Conservation (phyloP, 2,888 invertebrate genomes). For the Drosophila paranaensis region DNA sequence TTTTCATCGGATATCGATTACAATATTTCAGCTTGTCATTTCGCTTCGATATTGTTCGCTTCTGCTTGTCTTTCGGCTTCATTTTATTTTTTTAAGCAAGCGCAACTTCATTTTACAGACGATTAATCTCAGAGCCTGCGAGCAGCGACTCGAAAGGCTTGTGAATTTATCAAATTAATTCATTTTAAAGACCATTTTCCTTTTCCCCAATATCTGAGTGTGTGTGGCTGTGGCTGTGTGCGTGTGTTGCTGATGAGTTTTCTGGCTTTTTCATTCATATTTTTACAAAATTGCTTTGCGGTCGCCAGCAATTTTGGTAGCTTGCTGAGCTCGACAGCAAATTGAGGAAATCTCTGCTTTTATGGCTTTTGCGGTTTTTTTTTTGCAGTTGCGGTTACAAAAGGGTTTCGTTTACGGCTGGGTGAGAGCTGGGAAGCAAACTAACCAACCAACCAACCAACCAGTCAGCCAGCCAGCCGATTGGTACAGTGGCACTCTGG, state of each 20-base stretch:
- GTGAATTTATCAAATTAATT: slow-evolving; percentile 67
- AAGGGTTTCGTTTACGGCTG: slow-evolving; percentile 55
- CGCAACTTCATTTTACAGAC: slow-evolving; percentile 44
- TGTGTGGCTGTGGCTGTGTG: not conserved
- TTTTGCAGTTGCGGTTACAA: slow-evolving; percentile 52
- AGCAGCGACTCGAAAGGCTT: slow-evolving; percentile 25
- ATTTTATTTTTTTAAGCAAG: not conserved
- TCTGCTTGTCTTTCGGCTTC: slow-evolving; percentile 11
- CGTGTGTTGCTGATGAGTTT: slow-evolving; percentile 49
- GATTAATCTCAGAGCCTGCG: slow-evolving; percentile 52
- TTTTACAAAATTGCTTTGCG: slow-evolving; percentile 71
- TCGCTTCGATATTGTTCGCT: slow-evolving; percentile 30
- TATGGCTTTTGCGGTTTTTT: slow-evolving; percentile 70
- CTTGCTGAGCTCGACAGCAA: slow-evolving; percentile 34
- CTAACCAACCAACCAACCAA: slow-evolving; percentile 4
- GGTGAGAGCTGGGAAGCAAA: slow-evolving; percentile 45
- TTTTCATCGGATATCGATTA: slow-evolving; percentile 63
- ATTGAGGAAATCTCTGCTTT: slow-evolving; percentile 66
- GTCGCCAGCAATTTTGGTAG: slow-evolving; percentile 58
- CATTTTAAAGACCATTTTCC: slow-evolving; percentile 62
- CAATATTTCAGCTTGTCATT: slow-evolving; percentile 61
- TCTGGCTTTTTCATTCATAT: slow-evolving; percentile 46
- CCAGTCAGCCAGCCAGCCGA: slow-evolving; percentile 1
- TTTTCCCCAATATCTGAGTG: slow-evolving; percentile 1
- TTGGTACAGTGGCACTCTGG: slow-evolving; percentile 3